These are phyloP conservation scores for Cairina moschata DNA, from an alignment of 2,113 vertebrate species.

Conservation along the genomic window DNA sequence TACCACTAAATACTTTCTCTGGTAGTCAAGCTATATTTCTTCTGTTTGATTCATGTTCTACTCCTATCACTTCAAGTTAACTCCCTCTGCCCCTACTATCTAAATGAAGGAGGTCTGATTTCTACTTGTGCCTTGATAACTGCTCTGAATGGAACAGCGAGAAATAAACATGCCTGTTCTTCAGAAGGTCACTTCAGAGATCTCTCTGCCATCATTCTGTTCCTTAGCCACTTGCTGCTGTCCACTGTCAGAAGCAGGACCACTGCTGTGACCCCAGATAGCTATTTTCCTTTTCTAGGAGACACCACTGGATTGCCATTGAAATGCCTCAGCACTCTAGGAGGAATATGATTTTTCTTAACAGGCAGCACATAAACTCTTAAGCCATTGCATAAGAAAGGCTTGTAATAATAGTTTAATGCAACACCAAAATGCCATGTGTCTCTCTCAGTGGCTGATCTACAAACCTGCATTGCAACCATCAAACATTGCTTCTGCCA, in stretches of 20 bases:
- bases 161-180: background rate
- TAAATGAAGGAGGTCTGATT: background rate
- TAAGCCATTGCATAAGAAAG: background rate
- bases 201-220: rapidly evolving
- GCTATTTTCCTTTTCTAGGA: background rate
- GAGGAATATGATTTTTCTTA: background rate
- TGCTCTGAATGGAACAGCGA: background rate
- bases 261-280: background rate
- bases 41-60: slow-evolving; percentile 53
- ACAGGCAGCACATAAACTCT: background rate
- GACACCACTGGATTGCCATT: background rate
- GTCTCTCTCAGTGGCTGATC: background rate
- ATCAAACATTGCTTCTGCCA: slow-evolving; percentile 30
- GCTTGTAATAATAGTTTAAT: background rate
- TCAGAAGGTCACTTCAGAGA: background rate
- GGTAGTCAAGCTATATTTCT: slow-evolving; percentile 60
- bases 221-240: background rate
- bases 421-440: background rate
- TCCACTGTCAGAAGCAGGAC: background rate
- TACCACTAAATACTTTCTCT: slow-evolving; percentile 70
- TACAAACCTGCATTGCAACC: background rate
- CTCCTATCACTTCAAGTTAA: slow-evolving; percentile 15
- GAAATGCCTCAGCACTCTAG: background rate
- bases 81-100: slow-evolving; percentile 28
- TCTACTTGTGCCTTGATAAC: background rate